Conservation (phyloP, 2,888 invertebrate genomes). For the Papilio elwesi region DNA sequence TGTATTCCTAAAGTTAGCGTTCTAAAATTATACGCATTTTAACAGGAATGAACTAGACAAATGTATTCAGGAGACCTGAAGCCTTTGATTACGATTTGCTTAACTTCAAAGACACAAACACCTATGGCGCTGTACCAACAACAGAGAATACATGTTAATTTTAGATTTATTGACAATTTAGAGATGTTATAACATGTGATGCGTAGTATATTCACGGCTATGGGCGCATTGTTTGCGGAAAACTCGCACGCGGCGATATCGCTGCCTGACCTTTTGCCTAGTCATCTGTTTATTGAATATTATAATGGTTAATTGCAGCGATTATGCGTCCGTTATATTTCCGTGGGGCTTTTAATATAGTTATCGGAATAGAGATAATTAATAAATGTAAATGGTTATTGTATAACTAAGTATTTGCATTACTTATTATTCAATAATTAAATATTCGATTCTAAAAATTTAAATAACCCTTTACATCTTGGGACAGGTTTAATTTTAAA, state of each 20-base stretch:
- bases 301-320: constrained; percentile 28
- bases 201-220: background rate
- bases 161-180: background rate
- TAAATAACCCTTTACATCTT: too few species aligned
- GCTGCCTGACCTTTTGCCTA: constrained; percentile 31
- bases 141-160: background rate
- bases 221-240: constrained; percentile 37
- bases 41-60: background rate
- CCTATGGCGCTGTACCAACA: background rate
- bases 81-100: background rate
- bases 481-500: too few species aligned
- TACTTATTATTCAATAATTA: background rate
- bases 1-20: background rate
- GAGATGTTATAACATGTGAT: background rate
- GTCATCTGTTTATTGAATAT: constrained; percentile 34
- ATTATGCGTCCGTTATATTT: constrained; percentile 1
- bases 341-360: constrained; percentile 7
- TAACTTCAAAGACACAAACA: background rate
- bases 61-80: background rate
- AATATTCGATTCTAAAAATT: too few species aligned
- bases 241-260: constrained; percentile 33
- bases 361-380: constrained; percentile 14
- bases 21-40: too few species aligned
- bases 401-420: background rate
- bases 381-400: background rate